Percentiles rank a stretch among this genome's conserved stretches.
phyloP scores from a whole-genome alignment of 2,113 vertebrate species.

The Triplophysa dalaica region DNA sequence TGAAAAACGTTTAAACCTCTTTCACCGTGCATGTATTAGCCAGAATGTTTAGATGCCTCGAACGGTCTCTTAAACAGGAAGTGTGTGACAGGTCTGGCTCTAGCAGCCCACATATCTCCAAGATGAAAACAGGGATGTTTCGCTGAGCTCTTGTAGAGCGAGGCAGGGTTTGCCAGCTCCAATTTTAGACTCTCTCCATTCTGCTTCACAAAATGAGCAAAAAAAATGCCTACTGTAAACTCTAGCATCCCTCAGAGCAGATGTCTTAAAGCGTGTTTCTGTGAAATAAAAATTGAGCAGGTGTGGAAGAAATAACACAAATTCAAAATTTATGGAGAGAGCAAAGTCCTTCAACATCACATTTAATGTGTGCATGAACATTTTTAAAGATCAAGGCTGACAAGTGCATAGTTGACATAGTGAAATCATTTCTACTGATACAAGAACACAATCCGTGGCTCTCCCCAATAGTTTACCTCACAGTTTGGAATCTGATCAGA shows the following conservation, averaged over 20 bases:
- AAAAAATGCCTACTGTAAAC: constrained; percentile 41
- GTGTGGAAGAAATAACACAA: not conserved
- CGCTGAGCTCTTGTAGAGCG: constrained; percentile 50
- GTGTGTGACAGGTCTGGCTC: constrained; percentile 50
- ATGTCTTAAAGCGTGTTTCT: not conserved
- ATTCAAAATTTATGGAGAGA: not conserved
- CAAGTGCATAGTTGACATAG: too few species aligned
- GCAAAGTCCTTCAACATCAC: not conserved
- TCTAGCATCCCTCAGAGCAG: not conserved
- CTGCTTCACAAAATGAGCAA: constrained; percentile 37
- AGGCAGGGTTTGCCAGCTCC: constrained; percentile 53
- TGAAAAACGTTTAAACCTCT: constrained; percentile 42
- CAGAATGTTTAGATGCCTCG: constrained; percentile 50
- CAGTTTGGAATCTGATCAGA: too few species aligned
- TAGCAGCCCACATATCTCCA: constrained; percentile 61
- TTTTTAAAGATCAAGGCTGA: not conserved
- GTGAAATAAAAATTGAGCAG: not conserved
- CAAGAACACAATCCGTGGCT: too few species aligned
- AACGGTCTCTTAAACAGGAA: constrained; percentile 50
- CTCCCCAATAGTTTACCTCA: too few species aligned
- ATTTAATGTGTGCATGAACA: not conserved
- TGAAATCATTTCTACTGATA: too few species aligned
- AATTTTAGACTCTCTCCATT: constrained; percentile 35
- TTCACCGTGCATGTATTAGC: constrained; percentile 36
- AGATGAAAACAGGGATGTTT: constrained; percentile 53